phyloP scores from a whole-genome alignment of 2,888 invertebrate species.

The Slavum lentiscoides region DNA sequence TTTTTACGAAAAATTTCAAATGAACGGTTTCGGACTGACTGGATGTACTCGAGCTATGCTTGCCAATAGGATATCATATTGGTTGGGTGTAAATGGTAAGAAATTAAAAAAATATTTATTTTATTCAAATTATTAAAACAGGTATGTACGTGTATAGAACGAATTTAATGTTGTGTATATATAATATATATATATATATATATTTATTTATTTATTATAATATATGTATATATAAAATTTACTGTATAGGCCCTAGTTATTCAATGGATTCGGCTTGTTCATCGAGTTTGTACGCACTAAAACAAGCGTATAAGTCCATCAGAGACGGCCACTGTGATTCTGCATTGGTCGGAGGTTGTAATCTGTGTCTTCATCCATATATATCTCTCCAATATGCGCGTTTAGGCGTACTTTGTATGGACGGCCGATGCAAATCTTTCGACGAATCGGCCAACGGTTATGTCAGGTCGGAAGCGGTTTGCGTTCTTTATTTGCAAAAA shows the following conservation, averaged over 20 bases:
- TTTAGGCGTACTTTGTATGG: slow-evolving; percentile 74
- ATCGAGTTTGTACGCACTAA: slow-evolving; percentile 86
- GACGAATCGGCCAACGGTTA: slow-evolving; percentile 70
- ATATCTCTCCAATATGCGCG: slow-evolving; percentile 82
- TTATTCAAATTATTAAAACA: background rate
- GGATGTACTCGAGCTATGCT: slow-evolving; percentile 90
- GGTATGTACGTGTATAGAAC: too few species aligned
- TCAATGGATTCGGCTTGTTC: slow-evolving; percentile 92
- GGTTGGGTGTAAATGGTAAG: slow-evolving; percentile 76
- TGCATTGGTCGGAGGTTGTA: slow-evolving; percentile 86
- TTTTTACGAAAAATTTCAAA: slow-evolving; percentile 71
- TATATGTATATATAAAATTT: background rate
- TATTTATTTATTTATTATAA: too few species aligned
- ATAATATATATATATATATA: too few species aligned
- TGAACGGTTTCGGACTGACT: slow-evolving; percentile 69
- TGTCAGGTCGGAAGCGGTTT: slow-evolving; percentile 62
- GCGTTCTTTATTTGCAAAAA: slow-evolving; percentile 61
- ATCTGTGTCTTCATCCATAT: slow-evolving; percentile 83
- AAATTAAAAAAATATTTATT: background rate
- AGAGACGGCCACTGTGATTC: slow-evolving; percentile 81
- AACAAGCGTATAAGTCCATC: slow-evolving; percentile 77
- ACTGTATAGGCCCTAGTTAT: slow-evolving; percentile 74
- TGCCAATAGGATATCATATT: slow-evolving; percentile 86
- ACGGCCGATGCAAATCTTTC: slow-evolving; percentile 89
- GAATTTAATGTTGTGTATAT: too few species aligned